Conservation (phyloP, 2,888 invertebrate genomes). For the Amphiduros pacificus region DNA sequence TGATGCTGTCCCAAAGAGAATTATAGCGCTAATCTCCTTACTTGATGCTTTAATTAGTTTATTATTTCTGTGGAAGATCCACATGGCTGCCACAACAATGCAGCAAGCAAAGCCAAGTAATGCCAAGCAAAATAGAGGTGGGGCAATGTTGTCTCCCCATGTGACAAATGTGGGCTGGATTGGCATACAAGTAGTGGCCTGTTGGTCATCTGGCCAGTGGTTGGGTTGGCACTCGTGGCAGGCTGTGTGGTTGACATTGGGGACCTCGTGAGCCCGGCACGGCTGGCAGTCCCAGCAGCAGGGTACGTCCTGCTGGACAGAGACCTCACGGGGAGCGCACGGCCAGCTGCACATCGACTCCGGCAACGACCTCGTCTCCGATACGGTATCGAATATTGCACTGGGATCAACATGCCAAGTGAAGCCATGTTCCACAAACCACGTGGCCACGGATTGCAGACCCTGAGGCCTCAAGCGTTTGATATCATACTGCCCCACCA, state of each 20-base stretch:
- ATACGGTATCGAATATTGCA: too few relatives aligned
- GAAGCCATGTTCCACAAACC: too few relatives aligned
- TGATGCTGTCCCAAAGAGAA: slow-evolving; percentile 19
- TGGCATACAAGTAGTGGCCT: slow-evolving; percentile 2
- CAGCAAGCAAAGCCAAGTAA: slow-evolving; percentile 9
- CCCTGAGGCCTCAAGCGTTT: neutral
- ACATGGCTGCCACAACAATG: slow-evolving; percentile 6
- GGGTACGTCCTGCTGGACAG: slow-evolving; percentile 1
- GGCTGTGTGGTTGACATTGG: slow-evolving; percentile 17
- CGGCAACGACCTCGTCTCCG: slow-evolving; percentile 11
- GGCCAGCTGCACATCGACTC: slow-evolving; percentile 29
- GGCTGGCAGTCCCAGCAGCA: slow-evolving; percentile 28
- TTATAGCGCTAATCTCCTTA: slow-evolving; percentile 19
- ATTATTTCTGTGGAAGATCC: slow-evolving; percentile 4
- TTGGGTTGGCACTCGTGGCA: slow-evolving; percentile 25
- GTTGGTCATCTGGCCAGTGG: slow-evolving; percentile 23
- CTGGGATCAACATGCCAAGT: neutral
- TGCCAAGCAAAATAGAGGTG: slow-evolving; percentile 9
- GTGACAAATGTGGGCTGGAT: slow-evolving; percentile 18
- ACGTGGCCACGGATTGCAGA: too few relatives aligned
- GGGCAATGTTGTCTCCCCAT: slow-evolving; percentile 1
- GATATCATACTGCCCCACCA: slow-evolving; percentile 31
- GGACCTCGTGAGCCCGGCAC: slow-evolving; percentile 26
- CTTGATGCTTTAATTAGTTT: slow-evolving; percentile 27
- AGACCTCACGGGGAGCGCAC: slow-evolving; percentile 20